Evolutionary conservation across 2,113 vertebrate genomes (phyloP), one percentile per base, ranked within the genome.

Genomic region (Mastomys coucha): DNA sequence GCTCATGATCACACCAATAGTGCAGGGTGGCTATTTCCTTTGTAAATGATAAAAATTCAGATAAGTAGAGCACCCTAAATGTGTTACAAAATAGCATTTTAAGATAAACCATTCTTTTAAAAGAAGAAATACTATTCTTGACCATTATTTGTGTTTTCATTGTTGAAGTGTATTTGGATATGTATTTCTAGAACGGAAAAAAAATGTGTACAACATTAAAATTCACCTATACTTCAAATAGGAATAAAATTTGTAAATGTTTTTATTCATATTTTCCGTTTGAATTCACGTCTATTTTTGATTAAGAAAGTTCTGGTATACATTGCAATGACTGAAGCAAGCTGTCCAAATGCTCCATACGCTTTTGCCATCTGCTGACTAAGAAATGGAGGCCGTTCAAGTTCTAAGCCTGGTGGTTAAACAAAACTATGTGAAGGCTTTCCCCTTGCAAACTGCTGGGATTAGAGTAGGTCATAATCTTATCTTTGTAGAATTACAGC

Each of bases 151-250:
- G 85, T 93, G 8, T 58, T 94, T 78, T 51, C 58, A 28, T 96
- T 93, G 36, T 88, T 97, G 76, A 87, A 91, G 81, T 39, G 24
- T 20, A 81, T 87, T 65, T 93, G 39, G 26, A n/a, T 85, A 33
- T 80, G 28, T 84, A 69, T 36, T 77, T 88, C 33, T 58, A 39
- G 26, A 94, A 75, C 88, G 22, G 73, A n/a, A 33, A 89, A 22
- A 76, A 92, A 91, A 67, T 78, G 13, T 80, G 73, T 77, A 42
- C 5, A 53, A 87, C 39, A 19, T 63, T 89, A 73, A 84, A 89
- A 69, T 92, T 82, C 81, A 76, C 26, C 20, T 78, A 0, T 80
- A 69, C 87, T 92, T 95, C 73, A 93, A 76, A 75, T 49, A 22
- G 16, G 82, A 93, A 85, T 95, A 84, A 90, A 19, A 45, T 17